Conservation (phyloP, 2,888 invertebrate genomes). For the Protophormia terraenovae region DNA sequence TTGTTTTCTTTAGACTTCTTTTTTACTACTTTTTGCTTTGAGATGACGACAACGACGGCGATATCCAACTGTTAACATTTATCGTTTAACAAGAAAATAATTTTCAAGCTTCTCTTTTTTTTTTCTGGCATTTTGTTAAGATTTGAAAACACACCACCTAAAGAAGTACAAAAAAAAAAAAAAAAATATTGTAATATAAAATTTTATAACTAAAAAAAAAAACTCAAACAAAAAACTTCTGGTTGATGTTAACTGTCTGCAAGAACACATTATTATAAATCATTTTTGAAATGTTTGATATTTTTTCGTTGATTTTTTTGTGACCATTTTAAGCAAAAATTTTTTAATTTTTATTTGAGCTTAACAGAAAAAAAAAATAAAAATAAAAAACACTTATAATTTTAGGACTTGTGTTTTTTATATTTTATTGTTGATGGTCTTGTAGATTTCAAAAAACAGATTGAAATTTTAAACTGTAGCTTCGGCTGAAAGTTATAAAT, state of each 20-base stretch:
- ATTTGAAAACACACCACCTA: background rate
- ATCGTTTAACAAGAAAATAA: conserved; percentile 66
- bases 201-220: conserved; percentile 38
- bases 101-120: conserved; percentile 60
- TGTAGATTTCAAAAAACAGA: conserved; percentile 52
- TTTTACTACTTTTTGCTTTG: background rate
- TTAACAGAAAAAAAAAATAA: background rate
- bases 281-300: conserved; percentile 62
- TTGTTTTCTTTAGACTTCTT: background rate
- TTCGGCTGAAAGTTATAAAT: conserved; percentile 36
- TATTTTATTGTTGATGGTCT: background rate
- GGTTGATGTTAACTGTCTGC: conserved; percentile 63
- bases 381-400: conserved; percentile 11
- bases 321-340: background rate
- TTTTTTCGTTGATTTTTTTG: conserved; percentile 28
- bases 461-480: conserved; percentile 54
- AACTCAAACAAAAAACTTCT: conserved; percentile 44
- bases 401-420: conserved; percentile 24
- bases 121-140: background rate
- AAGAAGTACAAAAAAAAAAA: background rate
- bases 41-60: conserved; percentile 39
- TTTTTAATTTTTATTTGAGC: conserved; percentile 18
- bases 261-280: conserved; percentile 64
- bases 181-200: conserved; percentile 45
- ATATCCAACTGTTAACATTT: conserved; percentile 68